Evolutionary conservation across 2,113 vertebrate genomes (phyloP).

Genomic region (Peucedramus taeniatus): DNA sequence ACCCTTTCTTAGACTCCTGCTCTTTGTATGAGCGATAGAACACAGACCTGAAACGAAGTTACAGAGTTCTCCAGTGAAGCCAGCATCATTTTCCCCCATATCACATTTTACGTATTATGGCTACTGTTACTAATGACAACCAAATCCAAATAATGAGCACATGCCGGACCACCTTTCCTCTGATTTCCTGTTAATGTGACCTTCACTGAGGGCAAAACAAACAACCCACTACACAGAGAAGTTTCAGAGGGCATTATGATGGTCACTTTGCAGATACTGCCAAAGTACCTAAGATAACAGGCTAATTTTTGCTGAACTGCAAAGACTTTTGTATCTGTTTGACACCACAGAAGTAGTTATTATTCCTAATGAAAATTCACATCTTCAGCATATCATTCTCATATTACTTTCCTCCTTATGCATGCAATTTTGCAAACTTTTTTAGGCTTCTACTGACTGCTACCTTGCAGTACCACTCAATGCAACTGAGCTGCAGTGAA

Average conservation of each 20-base stretch:
- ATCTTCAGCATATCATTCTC: neutral
- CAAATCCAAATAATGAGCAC: neutral
- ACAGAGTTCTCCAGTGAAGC: neutral
- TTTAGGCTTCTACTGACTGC: neutral
- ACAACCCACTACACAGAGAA: neutral
- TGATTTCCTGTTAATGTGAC: neutral
- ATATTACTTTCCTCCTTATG: neutral
- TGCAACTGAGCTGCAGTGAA: neutral
- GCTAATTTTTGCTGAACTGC: neutral
- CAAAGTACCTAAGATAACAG: neutral
- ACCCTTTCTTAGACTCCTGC: constrained; percentile 97
- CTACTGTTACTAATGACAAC: neutral
- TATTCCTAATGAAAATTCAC: neutral
- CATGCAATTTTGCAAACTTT: neutral
- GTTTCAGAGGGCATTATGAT: neutral
- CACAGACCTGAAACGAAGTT: constrained; percentile 82
- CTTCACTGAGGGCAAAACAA: neutral
- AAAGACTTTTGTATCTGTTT: neutral
- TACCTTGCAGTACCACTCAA: neutral
- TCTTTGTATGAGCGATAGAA: constrained; percentile 99
- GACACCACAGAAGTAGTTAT: neutral
- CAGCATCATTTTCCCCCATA: neutral
- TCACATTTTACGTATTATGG: neutral
- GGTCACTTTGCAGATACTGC: neutral
- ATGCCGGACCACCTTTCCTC: neutral